A percentile compares a stretch with the other conserved stretches of the same genome.
phyloP scores from a whole-genome alignment of 2,888 invertebrate species.

The Stegophylla sp. region DNA sequence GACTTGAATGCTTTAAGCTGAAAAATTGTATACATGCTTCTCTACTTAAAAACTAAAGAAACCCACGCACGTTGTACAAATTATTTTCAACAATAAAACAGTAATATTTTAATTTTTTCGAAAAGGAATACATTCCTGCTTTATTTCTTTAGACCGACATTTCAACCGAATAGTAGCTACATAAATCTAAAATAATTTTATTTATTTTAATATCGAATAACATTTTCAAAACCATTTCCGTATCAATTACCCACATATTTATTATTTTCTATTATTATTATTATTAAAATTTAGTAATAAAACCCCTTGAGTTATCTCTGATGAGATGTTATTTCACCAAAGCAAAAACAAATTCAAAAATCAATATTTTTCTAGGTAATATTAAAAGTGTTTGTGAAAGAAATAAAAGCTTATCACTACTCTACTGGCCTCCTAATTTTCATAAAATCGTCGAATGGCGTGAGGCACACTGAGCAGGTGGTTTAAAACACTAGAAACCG shows the following conservation, averaged over 20 bases:
- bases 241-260: too few relatives aligned
- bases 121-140: too few relatives aligned
- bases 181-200: too few relatives aligned
- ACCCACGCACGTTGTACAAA: conserved; percentile 1
- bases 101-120: too few relatives aligned
- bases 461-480: conserved; percentile 24
- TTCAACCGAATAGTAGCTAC: too few relatives aligned
- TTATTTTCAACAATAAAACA: conserved; percentile 12
- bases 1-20: not conserved
- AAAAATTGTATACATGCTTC: not conserved
- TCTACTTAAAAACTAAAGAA: conserved; percentile 7
- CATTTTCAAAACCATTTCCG: not conserved
- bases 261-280: not conserved
- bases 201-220: too few relatives aligned
- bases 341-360: conserved; percentile 1
- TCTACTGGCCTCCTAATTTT: conserved; percentile 25
- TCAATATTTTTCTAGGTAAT: conserved; percentile 14
- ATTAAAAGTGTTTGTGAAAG: conserved; percentile 20
- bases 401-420: conserved; percentile 3
- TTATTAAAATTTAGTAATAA: not conserved
- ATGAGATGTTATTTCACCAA: not conserved
- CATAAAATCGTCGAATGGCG: conserved; percentile 52
- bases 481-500: conserved; percentile 7
- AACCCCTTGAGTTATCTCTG: not conserved
- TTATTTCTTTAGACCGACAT: too few relatives aligned